Evolutionary conservation across 2,113 vertebrate species (phyloP), one percentile per base, ranked within the genome.

Genomic region (Apistogramma diplotaenia): DNA sequence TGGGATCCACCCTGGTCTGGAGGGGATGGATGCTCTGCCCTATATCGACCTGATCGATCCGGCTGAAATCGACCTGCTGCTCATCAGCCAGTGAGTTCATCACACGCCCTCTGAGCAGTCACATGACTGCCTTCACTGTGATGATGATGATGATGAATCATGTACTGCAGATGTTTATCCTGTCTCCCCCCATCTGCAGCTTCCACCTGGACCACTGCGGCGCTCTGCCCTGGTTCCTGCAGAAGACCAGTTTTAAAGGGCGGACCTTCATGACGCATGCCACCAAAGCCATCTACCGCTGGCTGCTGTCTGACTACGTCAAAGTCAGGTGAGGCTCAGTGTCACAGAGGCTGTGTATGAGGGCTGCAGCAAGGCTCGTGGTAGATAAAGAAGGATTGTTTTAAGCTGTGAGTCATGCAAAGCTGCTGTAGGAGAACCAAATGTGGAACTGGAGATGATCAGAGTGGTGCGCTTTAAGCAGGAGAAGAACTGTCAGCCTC

Each of bases 181-280:
- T 70, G 65, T 51, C 43, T 51, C 65, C 29, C 51, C 60, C 76
- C 10, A 84, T 74, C 23, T 10, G 86, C 77, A 99, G 98, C 89
- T 99, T 99, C 89, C 98, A 99, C 87, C 92, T 99, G 93, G 98
- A 99, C 94, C 98, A 99, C 90, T 99, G 98, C 87, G 98, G 98
- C 7, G 98, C 98, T 57, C 93, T 99, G 83, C 98, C 98, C 1
- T 99, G 98, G 98, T 99, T 99, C 93, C 95, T 99, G 46, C 97
- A 99, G 90, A 99, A 99, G 91, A 99, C 98, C 9, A 99, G 98
- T 91, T 99, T 99, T 88, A 99, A 99, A 95, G 98, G 98, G 70
- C 95, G 98, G 73, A 99, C 98, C 0, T 99, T 99, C 79, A 99
- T 99, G 98, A 99, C 98, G 13, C 98, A 99, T 23, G 98, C 98